Percentiles rank a stretch among this genome's conserved stretches.
Evolutionary conservation across 2,888 invertebrate species (phyloP).

Genomic region (Agriotes lineatus): DNA sequence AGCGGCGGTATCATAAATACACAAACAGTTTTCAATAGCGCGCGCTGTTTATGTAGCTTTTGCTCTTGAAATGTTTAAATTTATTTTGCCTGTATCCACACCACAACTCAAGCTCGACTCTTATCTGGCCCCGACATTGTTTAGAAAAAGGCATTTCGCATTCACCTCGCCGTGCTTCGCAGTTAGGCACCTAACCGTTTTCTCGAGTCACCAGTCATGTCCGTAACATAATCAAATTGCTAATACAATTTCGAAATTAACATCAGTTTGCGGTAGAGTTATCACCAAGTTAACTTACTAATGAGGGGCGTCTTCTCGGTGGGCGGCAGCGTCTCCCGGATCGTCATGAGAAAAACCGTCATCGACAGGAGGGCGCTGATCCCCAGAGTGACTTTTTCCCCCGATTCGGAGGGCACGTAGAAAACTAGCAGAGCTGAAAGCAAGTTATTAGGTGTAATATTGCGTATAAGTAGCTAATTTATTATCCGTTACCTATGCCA

Average conservation of each 20-base stretch:
- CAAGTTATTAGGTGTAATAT: slow-evolving; percentile 21
- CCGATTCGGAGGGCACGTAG: slow-evolving; percentile 90
- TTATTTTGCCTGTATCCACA: slow-evolving; percentile 4
- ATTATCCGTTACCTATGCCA: slow-evolving; percentile 77
- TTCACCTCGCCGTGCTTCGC: not conserved
- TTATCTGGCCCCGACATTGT: not conserved
- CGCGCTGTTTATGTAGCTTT: not conserved
- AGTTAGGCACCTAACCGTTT: no score
- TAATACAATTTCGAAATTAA: slow-evolving; percentile 3
- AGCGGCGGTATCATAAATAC: slow-evolving; percentile 2
- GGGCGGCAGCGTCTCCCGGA: slow-evolving; percentile 86
- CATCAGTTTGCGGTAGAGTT: slow-evolving; percentile 4
- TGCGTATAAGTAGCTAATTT: slow-evolving; percentile 14
- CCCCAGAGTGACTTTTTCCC: slow-evolving; percentile 88
- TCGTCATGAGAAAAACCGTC: slow-evolving; percentile 91
- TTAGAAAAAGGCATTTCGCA: not conserved
- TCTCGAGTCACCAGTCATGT: not conserved
- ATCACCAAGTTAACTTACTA: slow-evolving; percentile 71
- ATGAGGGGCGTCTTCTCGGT: slow-evolving; percentile 90
- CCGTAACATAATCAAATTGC: slow-evolving; percentile 1
- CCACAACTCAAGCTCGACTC: not conserved
- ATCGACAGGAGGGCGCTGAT: slow-evolving; percentile 89
- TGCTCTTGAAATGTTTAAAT: not conserved
- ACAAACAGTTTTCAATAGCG: not conserved
- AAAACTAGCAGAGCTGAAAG: slow-evolving; percentile 82